These are phyloP conservation scores for Aethina tumida DNA, from an alignment of 1,140 invertebrate genomes.

Conservation along the genomic window DNA sequence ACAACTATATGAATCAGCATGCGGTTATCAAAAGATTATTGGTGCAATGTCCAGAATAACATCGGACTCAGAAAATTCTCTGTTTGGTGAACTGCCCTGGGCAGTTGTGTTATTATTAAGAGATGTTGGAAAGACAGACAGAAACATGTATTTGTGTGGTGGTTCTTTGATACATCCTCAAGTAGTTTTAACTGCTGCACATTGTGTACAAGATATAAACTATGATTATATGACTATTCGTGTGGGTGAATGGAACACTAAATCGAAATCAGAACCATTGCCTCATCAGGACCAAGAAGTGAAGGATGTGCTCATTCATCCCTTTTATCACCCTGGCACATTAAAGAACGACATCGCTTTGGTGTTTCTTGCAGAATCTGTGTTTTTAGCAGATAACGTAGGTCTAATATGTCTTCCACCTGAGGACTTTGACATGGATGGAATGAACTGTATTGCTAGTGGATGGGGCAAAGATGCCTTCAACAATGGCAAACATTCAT, in stretches of 20 bases:
- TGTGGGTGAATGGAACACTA: slow-evolving; percentile 47
- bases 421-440: slow-evolving; percentile 12
- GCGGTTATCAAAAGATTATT: slow-evolving; percentile 57
- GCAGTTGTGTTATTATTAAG: slow-evolving; percentile 13
- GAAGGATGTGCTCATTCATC: slow-evolving; percentile 21
- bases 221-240: slow-evolving; percentile 24
- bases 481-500: slow-evolving; percentile 38
- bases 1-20: slow-evolving; percentile 35
- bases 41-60: slow-evolving; percentile 62
- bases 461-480: slow-evolving; percentile 58
- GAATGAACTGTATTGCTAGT: slow-evolving; percentile 42
- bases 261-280: slow-evolving; percentile 37
- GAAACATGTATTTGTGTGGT: slow-evolving; percentile 43
- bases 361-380: slow-evolving; percentile 46
- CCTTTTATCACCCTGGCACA: slow-evolving; percentile 31
- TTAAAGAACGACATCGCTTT: slow-evolving; percentile 61
- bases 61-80: slow-evolving; percentile 47
- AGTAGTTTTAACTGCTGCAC: slow-evolving; percentile 50
- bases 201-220: slow-evolving; percentile 39
- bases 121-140: slow-evolving; percentile 36
- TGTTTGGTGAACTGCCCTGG: slow-evolving; percentile 23
- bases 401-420: slow-evolving; percentile 43
- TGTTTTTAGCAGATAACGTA: slow-evolving; percentile 40
- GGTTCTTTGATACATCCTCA: slow-evolving; percentile 45
- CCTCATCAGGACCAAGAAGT: slow-evolving; percentile 34